A percentile compares a stretch with the other conserved stretches of the same genome.
Conservation (phyloP, 1,140 invertebrate genomes). For the Nautilus pompilius region DNA sequence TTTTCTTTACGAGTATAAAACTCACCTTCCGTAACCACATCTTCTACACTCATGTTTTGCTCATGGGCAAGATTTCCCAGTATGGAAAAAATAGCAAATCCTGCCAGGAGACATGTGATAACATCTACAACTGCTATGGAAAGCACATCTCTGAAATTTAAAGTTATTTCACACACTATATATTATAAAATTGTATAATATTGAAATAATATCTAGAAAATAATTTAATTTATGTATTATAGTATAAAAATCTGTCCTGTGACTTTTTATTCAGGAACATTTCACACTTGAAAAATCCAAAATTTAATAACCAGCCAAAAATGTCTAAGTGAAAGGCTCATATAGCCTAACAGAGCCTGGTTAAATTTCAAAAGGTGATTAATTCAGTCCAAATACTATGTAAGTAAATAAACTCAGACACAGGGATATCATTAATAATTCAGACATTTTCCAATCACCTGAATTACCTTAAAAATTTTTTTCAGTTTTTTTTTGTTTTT, state of each 20-base stretch:
- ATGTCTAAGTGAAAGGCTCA: neutral
- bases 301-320: neutral
- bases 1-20: neutral
- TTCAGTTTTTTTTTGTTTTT: no score
- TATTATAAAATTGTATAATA: neutral
- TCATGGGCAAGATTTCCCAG: conserved; percentile 45
- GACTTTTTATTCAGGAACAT: neutral
- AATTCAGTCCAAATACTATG: no score
- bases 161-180: neutral
- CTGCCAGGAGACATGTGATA: conserved; percentile 47
- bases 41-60: conserved; percentile 38
- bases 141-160: conserved; percentile 40
- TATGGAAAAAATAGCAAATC: conserved; percentile 52
- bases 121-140: conserved; percentile 42
- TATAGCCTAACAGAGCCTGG: no score
- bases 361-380: no score
- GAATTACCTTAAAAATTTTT: no score
- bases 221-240: neutral
- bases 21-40: conserved; percentile 48
- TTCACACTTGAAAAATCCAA: neutral
- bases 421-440: no score
- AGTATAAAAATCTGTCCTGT: neutral
- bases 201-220: neutral
- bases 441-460: no score
- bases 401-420: no score